A percentile compares a stretch with the other conserved stretches of the same genome.
Conservation (phyloP, 2,888 invertebrate species). For the Thecophora atra region DNA sequence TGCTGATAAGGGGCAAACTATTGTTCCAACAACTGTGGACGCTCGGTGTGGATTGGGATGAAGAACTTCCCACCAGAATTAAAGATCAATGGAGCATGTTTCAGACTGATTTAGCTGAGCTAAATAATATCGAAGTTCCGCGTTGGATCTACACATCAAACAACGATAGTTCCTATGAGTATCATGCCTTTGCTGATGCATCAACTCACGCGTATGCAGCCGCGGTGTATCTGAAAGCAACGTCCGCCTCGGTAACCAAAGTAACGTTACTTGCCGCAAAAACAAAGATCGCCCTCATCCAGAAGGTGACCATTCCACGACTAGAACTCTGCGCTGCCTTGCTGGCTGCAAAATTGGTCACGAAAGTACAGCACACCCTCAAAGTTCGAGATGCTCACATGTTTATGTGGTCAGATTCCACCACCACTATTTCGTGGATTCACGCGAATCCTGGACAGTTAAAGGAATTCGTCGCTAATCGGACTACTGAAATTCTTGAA, state of each 20-base stretch:
- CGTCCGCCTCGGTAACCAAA: conserved; percentile 17
- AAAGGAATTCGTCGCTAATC: conserved; percentile 3
- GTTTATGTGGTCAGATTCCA: conserved; percentile 20
- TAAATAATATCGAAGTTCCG: not conserved
- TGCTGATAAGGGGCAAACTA: too few relatives aligned
- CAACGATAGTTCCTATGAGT: too few relatives aligned
- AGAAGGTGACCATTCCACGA: conserved; percentile 3
- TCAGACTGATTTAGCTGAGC: not conserved
- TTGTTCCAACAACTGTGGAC: not conserved
- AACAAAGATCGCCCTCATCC: too few relatives aligned
- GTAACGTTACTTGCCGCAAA: too few relatives aligned
- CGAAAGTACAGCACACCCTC: not conserved
- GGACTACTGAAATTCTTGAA: not conserved
- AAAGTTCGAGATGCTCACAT: not conserved
- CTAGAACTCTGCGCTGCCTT: conserved; percentile 21
- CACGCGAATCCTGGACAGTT: conserved; percentile 7
- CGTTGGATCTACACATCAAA: not conserved
- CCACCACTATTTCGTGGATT: conserved; percentile 14
- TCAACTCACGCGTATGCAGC: too few relatives aligned
- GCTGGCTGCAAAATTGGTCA: conserved; percentile 2
- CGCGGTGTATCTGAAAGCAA: not conserved
- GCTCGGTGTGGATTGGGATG: not conserved
- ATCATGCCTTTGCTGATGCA: too few relatives aligned
- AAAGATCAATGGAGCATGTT: not conserved
- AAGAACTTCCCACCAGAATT: not conserved